A percentile compares a stretch with the other conserved stretches of the same genome.
Evolutionary conservation across 2,888 invertebrate species (phyloP).

Genomic region (Tiliacea aurago): DNA sequence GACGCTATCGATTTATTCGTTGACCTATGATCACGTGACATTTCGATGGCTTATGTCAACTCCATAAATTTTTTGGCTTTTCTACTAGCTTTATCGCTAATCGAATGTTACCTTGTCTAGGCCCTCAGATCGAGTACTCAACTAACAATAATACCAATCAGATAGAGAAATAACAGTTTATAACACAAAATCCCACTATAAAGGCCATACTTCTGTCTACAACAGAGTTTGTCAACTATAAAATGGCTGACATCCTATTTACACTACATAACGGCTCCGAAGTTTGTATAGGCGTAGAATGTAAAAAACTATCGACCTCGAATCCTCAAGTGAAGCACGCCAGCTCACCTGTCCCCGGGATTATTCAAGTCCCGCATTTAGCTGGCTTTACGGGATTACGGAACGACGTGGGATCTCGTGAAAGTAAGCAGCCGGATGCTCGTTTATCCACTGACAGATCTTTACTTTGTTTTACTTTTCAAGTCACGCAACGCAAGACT

Average conservation of each 20-base stretch:
- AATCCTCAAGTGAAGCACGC: constrained; percentile 67
- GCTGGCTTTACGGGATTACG: constrained; percentile 77
- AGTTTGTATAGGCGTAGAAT: constrained; percentile 53
- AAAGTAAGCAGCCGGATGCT: constrained; percentile 75
- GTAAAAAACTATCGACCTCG: constrained; percentile 70
- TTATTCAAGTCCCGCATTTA: constrained; percentile 73
- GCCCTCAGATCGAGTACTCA: too few relatives aligned
- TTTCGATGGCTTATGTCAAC: too few relatives aligned
- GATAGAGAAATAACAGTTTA: background rate
- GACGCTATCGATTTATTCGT: too few relatives aligned
- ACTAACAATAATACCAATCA: background rate
- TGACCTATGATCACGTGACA: too few relatives aligned
- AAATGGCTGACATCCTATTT: constrained; percentile 55
- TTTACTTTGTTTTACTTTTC: constrained; percentile 75
- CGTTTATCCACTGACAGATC: constrained; percentile 76
- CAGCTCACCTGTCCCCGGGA: constrained; percentile 74
- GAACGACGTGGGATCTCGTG: constrained; percentile 67
- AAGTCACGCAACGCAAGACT: constrained; percentile 68
- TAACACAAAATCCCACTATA: background rate
- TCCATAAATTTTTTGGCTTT: too few relatives aligned
- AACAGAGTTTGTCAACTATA: constrained; percentile 39
- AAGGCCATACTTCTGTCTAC: constrained; percentile 8
- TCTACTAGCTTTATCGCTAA: too few relatives aligned
- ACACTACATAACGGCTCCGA: constrained; percentile 37
- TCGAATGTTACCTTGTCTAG: too few relatives aligned